These are phyloP conservation scores for Semicossyphus pulcher DNA, from an alignment of 2,113 vertebrate species.

Conservation along the genomic window DNA sequence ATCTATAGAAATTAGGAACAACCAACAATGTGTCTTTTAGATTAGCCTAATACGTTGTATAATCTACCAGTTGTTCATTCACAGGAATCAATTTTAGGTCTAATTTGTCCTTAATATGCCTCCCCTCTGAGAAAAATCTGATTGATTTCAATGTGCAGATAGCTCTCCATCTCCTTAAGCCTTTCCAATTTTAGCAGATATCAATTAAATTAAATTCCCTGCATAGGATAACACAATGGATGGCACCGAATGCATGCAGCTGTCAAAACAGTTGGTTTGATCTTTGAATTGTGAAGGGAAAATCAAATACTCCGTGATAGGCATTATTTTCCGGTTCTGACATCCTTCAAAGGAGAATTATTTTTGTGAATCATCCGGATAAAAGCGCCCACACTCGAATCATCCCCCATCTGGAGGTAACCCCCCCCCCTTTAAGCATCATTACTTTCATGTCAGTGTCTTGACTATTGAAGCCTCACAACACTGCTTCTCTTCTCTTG, in stretches of 20 bases:
- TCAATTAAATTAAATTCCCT: conserved; percentile 12
- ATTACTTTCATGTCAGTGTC: neutral
- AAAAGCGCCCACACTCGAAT: neutral
- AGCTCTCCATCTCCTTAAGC: conserved; percentile 5
- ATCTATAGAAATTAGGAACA: too few species aligned
- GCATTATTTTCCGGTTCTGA: neutral
- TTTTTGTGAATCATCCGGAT: neutral
- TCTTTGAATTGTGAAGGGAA: neutral
- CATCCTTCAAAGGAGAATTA: neutral
- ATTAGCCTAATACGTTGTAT: neutral
- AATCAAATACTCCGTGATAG: neutral
- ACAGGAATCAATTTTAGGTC: conserved; percentile 2
- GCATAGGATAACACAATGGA: neutral
- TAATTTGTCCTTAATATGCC: conserved; percentile 16
- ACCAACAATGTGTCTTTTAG: too few species aligned
- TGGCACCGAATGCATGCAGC: neutral
- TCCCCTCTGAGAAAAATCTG: conserved; percentile 17
- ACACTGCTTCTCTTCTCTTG: neutral
- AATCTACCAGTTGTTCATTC: neutral
- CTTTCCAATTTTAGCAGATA: conserved; percentile 14
- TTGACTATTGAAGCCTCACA: neutral
- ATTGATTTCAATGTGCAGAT: conserved; percentile 31
- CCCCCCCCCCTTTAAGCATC: neutral
- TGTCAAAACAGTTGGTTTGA: neutral
- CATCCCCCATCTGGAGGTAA: neutral